Conservation (phyloP, 1,140 invertebrate species). For the Dendrolimus kikuchii region DNA sequence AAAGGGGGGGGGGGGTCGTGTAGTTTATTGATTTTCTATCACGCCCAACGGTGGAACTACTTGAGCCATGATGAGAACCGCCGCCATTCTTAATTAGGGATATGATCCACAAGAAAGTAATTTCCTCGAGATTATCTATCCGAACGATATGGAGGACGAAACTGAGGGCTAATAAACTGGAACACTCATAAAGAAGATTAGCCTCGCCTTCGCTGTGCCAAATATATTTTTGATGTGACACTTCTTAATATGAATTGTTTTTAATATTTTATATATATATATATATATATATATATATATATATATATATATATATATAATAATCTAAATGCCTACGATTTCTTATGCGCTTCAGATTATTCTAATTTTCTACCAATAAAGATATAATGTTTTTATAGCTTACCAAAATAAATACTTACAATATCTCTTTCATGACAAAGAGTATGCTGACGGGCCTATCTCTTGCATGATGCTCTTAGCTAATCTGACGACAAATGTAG, state of each 20-base stretch:
- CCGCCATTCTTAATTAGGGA: conserved; percentile 52
- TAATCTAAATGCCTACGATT: no score
- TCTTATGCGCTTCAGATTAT: no score
- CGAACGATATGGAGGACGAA: conserved; percentile 28
- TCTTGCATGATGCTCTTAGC: no score
- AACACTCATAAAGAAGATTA: conserved; percentile 24
- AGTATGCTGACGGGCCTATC: no score
- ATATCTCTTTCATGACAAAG: no score
- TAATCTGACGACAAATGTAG: no score
- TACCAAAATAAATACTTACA: no score
- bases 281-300: no score
- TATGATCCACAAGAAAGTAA: conserved; percentile 60
- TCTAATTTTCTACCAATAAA: no score
- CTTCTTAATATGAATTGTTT: no score
- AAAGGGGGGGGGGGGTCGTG: conserved; percentile 1
- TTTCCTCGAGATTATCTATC: conserved; percentile 47
- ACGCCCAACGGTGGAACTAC: conserved; percentile 17
- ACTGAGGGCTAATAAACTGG: conserved; percentile 23
- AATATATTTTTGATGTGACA: conserved; percentile 3
- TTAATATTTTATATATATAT: no score
- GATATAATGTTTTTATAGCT: conserved; percentile 3
- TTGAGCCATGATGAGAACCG: conserved; percentile 32
- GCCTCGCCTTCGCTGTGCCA: conserved; percentile 6
- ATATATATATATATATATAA: no score
- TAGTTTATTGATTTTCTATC: conserved; percentile 25